Conservation (phyloP, 2,113 vertebrate species). For the Melanerpes aurifrons region DNA sequence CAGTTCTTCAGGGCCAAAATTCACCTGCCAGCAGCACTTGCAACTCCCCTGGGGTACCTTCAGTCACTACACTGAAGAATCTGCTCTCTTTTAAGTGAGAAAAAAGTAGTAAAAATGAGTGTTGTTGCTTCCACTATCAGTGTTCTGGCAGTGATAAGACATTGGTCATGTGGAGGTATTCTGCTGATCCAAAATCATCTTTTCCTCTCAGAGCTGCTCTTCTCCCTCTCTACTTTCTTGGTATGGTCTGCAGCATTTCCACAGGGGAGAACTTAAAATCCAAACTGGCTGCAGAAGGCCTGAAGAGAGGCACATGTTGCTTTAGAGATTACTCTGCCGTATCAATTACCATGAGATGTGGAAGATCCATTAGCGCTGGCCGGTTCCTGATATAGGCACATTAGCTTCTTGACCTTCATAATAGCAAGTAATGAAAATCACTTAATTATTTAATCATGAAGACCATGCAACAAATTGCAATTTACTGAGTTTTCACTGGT, state of each 20-base stretch:
- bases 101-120: conserved; percentile 28
- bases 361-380: conserved; percentile 14
- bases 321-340: background rate
- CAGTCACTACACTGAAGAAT: background rate
- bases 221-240: background rate
- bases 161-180: background rate
- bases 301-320: background rate
- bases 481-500: background rate
- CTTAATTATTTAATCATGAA: conserved; percentile 26
- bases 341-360: background rate
- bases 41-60: background rate
- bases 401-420: conserved; percentile 46
- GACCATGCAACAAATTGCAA: background rate
- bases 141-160: conserved; percentile 2
- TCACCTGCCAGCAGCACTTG: background rate
- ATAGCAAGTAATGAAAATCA: background rate
- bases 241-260: background rate
- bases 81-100: conserved; percentile 12
- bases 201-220: background rate
- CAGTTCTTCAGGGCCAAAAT: conserved; percentile 29
- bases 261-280: background rate
- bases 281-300: background rate
- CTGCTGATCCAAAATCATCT: background rate
- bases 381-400: background rate
- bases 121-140: conserved; percentile 14